Evolutionary conservation across 2,113 vertebrate species (phyloP), one percentile per base, ranked within the genome.

Genomic region (Mellivora capensis): DNA sequence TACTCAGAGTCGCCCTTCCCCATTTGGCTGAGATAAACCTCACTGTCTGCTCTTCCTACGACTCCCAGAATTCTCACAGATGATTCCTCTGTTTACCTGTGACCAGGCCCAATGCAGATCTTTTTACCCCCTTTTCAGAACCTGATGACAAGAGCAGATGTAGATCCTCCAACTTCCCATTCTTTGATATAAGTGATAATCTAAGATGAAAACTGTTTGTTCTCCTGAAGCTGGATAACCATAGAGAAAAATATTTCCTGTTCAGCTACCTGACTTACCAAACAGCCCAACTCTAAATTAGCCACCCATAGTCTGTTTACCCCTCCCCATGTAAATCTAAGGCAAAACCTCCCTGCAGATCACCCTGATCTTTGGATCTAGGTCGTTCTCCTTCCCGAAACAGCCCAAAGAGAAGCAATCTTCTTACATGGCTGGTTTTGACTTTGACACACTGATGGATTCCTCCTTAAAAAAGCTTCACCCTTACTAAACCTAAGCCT

Each of bases 201-300:
- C 9, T 31, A 87, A 83, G 61, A 67, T 57, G 74, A 71, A 39
- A 97, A 83, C 39, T 69, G 64, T 87, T 72, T 90, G 34, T 85
- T 84, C 29, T 77, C 71, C 49, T 49, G 82, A 97, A 94, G 81
- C 54, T 85, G 61, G 37, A 7, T 96, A 85, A 85, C 37, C 67
- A 59, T 29, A 90, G 31, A 79, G 59, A 86, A 91, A 90, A 93
- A 93, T 47, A 91, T 21, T 96, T 86, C 57, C 49, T 86, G n/a
- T 62, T 85, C 34, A 54, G 57, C 14, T 54, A 25, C 72, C 9
- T 47, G 57, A 81, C 29, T 57, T 62, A 31, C n/a, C 72, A 62
- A 87, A 39, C n/a, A 72, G 86, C 52, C 42, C 37, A 92, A 49
- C n/a, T 87, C n/a, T 29, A n/a, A 52, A 39, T 62, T 67, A 67